Evolutionary conservation across 37 sponge, comb jelly and placozoan genomes (phyloP).

Genomic region (Beroe forskalii): DNA sequence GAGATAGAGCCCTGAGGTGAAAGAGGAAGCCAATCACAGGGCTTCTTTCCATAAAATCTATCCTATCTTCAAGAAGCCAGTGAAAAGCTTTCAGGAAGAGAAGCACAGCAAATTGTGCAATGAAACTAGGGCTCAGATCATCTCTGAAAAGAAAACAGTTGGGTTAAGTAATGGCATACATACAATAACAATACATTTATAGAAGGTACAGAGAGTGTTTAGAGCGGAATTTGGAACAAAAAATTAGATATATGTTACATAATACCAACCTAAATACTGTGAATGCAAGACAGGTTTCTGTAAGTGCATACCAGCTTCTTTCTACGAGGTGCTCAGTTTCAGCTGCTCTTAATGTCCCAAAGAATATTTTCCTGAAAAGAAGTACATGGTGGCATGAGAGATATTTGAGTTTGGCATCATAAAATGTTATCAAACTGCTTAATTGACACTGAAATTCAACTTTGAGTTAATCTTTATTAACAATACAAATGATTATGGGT

Average conservation of each 20-base stretch:
- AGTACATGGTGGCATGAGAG: too few relatives aligned
- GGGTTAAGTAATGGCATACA: too few relatives aligned
- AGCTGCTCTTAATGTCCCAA: constrained; percentile 81
- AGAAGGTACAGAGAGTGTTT: too few relatives aligned
- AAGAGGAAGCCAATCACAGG: constrained; percentile 84
- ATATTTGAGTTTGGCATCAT: too few relatives aligned
- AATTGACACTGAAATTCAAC: too few relatives aligned
- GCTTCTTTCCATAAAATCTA: constrained; percentile 96
- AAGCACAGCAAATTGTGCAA: constrained; percentile 78
- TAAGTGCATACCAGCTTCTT: constrained; percentile 87
- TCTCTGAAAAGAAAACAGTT: constrained; percentile 72
- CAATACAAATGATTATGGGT: too few relatives aligned
- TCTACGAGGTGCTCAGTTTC: constrained; percentile 97
- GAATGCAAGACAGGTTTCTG: constrained; percentile 92
- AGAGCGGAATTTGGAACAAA: too few relatives aligned
- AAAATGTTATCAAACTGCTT: too few relatives aligned
- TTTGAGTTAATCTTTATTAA: too few relatives aligned
- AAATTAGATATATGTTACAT: too few relatives aligned
- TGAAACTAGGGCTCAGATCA: constrained; percentile 80
- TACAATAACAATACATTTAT: too few relatives aligned
- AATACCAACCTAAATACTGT: constrained; percentile 82
- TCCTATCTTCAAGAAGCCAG: constrained; percentile 84
- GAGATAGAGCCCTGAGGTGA: constrained; percentile 76
- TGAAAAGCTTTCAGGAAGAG: constrained; percentile 88
- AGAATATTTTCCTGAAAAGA: constrained; percentile 79